A percentile compares a stretch with the other conserved stretches of the same genome.
These are phyloP conservation scores for Bruchidius siliquastri DNA, from an alignment of 2,888 invertebrate genomes.

Conservation along the genomic window DNA sequence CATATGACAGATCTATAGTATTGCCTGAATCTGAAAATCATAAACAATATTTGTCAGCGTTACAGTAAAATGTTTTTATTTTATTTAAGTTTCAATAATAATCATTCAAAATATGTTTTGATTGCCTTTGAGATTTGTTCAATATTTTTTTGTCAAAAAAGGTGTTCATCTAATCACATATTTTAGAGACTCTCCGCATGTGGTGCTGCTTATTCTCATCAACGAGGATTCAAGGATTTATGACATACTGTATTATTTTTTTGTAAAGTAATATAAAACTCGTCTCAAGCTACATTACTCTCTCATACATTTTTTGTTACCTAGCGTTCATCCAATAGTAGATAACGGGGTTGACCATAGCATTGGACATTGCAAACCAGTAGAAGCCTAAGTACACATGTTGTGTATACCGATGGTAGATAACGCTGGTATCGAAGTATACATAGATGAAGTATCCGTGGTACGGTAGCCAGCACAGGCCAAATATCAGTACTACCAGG, in stretches of 20 bases:
- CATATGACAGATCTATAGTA: slow-evolving; percentile 68
- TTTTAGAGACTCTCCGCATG: too few relatives aligned
- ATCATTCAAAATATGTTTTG: too few relatives aligned
- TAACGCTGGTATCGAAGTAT: slow-evolving; percentile 63
- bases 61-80: background rate
- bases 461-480: slow-evolving; percentile 85
- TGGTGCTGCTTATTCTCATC: too few relatives aligned
- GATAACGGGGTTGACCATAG: slow-evolving; percentile 88
- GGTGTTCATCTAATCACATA: too few relatives aligned
- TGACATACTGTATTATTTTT: too few relatives aligned
- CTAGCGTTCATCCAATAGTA: slow-evolving; percentile 92
- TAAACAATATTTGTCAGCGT: slow-evolving; percentile 7
- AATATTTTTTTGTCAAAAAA: too few relatives aligned
- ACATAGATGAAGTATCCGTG: slow-evolving; percentile 82
- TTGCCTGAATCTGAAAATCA: slow-evolving; percentile 58
- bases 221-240: too few relatives aligned
- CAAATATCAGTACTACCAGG: slow-evolving; percentile 78
- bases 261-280: too few relatives aligned
- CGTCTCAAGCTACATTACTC: too few relatives aligned
- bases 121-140: too few relatives aligned
- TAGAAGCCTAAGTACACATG: slow-evolving; percentile 83
- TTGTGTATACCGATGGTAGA: slow-evolving; percentile 69
- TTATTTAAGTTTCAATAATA: background rate
- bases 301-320: too few relatives aligned
- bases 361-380: slow-evolving; percentile 89